Percentiles rank a stretch among this genome's conserved stretches.
Conservation (phyloP, 1,140 invertebrate species). For the Paraescarpia echinospica region DNA sequence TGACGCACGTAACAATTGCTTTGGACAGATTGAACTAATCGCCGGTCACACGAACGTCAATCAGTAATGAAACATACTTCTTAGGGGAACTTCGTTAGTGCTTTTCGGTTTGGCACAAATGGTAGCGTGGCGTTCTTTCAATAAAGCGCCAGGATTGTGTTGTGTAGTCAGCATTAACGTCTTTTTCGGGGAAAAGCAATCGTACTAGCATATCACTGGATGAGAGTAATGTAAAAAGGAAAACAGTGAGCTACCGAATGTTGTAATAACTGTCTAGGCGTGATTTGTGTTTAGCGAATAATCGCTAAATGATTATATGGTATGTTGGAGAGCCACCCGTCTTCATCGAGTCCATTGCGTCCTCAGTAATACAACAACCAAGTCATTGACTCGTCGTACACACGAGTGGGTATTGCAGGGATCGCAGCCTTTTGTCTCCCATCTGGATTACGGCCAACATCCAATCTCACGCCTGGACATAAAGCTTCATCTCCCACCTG, state of each 20-base stretch:
- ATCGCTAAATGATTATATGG: neutral
- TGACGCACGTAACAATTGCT: neutral
- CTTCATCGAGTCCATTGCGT: too few species aligned
- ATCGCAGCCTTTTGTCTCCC: too few species aligned
- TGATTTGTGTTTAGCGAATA: neutral
- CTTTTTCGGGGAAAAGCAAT: neutral
- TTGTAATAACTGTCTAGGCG: neutral
- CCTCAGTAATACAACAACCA: too few species aligned
- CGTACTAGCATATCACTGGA: neutral
- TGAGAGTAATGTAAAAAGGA: neutral
- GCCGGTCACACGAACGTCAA: neutral
- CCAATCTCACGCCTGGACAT: too few species aligned
- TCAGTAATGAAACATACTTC: neutral
- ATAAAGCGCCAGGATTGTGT: neutral
- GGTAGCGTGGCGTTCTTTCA: neutral
- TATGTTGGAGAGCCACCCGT: neutral
- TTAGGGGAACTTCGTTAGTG: neutral
- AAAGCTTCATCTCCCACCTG: too few species aligned
- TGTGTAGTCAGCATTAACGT: neutral
- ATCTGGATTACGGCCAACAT: too few species aligned
- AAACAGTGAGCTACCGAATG: neutral
- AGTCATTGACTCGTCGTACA: too few species aligned
- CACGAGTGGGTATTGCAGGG: too few species aligned
- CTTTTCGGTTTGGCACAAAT: too few species aligned
- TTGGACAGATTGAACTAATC: neutral